These are phyloP conservation scores for Pelmatolapia mariae DNA, from an alignment of 2,113 vertebrate genomes.

Conservation along the genomic window DNA sequence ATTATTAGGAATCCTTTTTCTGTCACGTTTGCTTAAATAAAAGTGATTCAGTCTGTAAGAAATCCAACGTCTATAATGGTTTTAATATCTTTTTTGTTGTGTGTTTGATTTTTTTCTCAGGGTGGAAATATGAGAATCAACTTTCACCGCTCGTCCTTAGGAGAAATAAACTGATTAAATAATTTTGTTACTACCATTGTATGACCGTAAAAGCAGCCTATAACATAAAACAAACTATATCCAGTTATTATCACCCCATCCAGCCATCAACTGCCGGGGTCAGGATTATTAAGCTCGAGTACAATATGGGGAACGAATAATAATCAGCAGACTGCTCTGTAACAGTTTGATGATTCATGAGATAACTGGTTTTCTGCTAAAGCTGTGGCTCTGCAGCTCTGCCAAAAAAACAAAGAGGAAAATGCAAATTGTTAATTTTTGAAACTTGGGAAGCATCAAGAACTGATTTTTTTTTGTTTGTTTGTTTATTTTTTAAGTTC, in stretches of 20 bases:
- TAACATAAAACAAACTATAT: neutral
- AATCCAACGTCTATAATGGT: neutral
- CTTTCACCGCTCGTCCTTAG: neutral
- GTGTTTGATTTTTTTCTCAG: neutral
- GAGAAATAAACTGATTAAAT: neutral
- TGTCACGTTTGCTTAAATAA: neutral
- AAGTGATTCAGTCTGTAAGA: neutral
- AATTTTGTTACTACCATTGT: neutral
- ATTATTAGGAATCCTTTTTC: neutral
- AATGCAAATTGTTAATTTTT: neutral
- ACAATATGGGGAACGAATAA: neutral
- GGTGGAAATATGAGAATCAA: neutral
- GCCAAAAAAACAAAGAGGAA: neutral
- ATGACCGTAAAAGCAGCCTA: fast-evolving
- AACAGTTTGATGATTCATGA: neutral
- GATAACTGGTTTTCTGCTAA: neutral
- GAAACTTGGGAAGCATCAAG: neutral
- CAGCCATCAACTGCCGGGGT: fast-evolving
- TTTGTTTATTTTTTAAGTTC: neutral
- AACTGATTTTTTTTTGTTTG: neutral
- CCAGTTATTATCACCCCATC: neutral
- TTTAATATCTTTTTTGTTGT: neutral
- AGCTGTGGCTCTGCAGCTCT: neutral
- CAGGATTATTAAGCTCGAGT: neutral
- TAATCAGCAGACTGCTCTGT: neutral